Base-by-base conservation (phyloP, 1,140 invertebrate genomes). In the Sitophilus oryzae region DNA sequence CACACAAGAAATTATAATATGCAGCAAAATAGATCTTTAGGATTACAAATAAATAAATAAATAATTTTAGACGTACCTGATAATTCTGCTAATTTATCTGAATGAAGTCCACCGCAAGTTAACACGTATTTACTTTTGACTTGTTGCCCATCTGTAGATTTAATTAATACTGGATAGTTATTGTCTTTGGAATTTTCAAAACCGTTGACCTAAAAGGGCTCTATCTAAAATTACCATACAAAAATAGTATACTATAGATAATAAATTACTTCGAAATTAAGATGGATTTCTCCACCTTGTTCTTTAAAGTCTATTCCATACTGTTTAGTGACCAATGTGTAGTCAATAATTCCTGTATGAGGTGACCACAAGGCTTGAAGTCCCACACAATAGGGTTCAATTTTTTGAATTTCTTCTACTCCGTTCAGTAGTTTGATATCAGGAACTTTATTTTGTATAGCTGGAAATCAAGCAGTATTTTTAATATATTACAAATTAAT, bases 291-390 rank as follows among this genome's bases (percentile, higher is more conserved):
- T 18, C 53, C 53, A 18, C 93, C 93, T 63, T 70, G 70, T 43
- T 82, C 71, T 68, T 81, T 70, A 73, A 98, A 97, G 66, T 96
- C 89, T 60, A 85, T 71, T 0, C 84, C 93, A 77, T 89, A 98
- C 38, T 82, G 77, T 54, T 81, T 71, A 5, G 93, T 93, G 0
- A 99, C 94, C 41, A 82, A 53, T n/a, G 75, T 83, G 84, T 87
- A 99, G 71, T 98, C 91, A 0, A 99, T 91, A 66, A 99, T 98
- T 16, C 95, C 96, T 1, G 97, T 99, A 67, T 96, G 85, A 1
- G 97, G 96, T 16, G 93, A 98, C 84, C 93, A 95, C 40, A 99
- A 76, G 1, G 96, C 97, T 76, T 88, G 86, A 25, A 96, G 63
- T 14, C 95, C 97, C 78, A 89, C 66, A 73, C 94, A 96, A 70